phyloP scores from a whole-genome alignment of 2,113 vertebrate genomes.

The Lophura nycthemera region DNA sequence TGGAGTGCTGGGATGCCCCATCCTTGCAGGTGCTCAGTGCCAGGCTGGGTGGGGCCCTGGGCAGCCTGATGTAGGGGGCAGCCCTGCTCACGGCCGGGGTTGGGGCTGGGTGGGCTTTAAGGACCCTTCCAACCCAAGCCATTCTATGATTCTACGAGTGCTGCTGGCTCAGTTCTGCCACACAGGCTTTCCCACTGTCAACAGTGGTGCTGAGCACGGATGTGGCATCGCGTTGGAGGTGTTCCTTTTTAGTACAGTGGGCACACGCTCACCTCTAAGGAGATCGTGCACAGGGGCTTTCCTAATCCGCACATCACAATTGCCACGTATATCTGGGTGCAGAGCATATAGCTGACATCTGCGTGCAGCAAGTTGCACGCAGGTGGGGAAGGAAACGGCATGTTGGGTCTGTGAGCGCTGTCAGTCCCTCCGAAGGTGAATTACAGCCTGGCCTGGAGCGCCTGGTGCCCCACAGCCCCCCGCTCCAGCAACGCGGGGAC shows the following conservation, averaged over 20 bases:
- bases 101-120: no score
- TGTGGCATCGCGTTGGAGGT: rapidly evolving
- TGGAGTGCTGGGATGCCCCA: neutral
- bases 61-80: no score
- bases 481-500: rapidly evolving
- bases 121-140: no score
- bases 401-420: rapidly evolving
- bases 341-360: rapidly evolving
- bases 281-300: rapidly evolving
- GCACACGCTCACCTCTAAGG: neutral
- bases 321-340: rapidly evolving
- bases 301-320: rapidly evolving
- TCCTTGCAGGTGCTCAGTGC: no score
- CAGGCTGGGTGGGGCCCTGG: no score
- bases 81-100: no score
- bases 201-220: rapidly evolving
- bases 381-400: neutral
- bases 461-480: rapidly evolving
- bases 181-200: rapidly evolving
- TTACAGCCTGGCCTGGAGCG: rapidly evolving
- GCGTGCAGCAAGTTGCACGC: neutral
- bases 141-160: no score
- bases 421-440: rapidly evolving
- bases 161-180: neutral
- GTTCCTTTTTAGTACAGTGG: neutral